Evolutionary conservation across 1,140 invertebrate species (phyloP), one percentile per base, ranked within the genome.

Genomic region (Tetraneura akinire): DNA sequence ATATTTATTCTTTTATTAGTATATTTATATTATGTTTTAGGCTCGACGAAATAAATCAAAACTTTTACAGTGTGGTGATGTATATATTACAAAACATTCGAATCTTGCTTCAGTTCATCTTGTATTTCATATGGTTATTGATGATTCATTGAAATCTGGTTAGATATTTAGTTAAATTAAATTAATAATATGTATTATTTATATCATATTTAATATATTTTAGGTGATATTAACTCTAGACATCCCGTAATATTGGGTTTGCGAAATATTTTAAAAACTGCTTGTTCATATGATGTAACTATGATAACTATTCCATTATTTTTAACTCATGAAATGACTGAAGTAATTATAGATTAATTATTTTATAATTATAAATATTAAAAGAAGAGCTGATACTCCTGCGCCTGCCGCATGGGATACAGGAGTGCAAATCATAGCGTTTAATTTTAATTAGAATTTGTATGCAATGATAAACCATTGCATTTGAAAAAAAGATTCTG

Each of bases 211-310:
- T 29, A 66, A 66, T 4, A 74, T 23, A 86, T 88, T 87, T 83
- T 88, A 87, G 91, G 90, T 81, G 97, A 98, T 84, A 96, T 99
- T 42, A 97, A 96, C 83, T 98, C 96, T 1, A 89, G 97, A 21
- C 96, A 99, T 89, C 93, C 96, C 14, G 94, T 93, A n/a, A 96
- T 99, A 81, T 88, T 98, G 64, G 97, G 96, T 6, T 87, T 99
- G 47, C 89, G 97, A 73, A 98, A 98, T 87, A 96, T 98, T 82
- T 87, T 99, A 80, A 97, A 98, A 87, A 92, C 93, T 62, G 96
- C 96, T 13, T 96, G 96, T 87, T 90, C 93, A 80, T 93, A 96
- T 87, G 96, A 98, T 86, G 91, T 99, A 73, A 95, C 93, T 10
- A 97, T 93, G 11, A 86, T 99, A 32, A 96, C 96, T 9, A 91